Base-by-base conservation (phyloP, 1,140 invertebrate species). In the Lepidurus apus region DNA sequence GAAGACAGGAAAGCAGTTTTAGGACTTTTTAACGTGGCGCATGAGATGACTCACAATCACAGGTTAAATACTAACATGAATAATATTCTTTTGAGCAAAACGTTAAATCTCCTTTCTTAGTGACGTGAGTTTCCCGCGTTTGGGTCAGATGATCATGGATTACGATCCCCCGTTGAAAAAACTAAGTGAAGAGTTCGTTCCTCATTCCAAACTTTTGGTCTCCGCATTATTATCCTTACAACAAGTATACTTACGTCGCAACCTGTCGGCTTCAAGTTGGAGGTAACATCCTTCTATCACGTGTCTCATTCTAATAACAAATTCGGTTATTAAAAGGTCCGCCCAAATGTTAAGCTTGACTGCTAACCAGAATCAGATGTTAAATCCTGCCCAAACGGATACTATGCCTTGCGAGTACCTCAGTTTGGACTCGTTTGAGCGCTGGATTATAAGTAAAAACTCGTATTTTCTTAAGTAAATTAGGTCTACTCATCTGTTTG, bases 321-420 rank as follows among this genome's bases (percentile, higher is more conserved):
- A 65, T 65, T 80, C 73, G 43, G 47, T 42, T 78, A 53, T 82
- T 65, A 80, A 11, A 76, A 84, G 93, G 82, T 91, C 93, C 73
- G 94, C 95, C 83, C 94, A 98, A 83, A 95, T 98, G 85, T 87
- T 99, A 0, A 98, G 96, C 84, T 86, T 99, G 17, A 93, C 98
- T 43, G 93, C 93, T 11, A 97, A 95, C 85, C 96, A 97, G 24
- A 89, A 91, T 24, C 93, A 95, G 81, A 89, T 99, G 77, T 87
- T 99, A 17, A 98, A 96, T 85, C 94, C 96, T n/a, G 92, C 95
- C 10, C 91, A 94, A 80, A 97, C 95, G 1, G 96, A 98, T 79
- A 96, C 93, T 79, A 96, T 98, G 88, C 97, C 96, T 17, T 98
- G 97, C 86, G 97, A 99, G 87, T 98, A 95, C 86, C 85, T 99